A percentile compares a stretch with the other conserved stretches of the same genome.
These are phyloP conservation scores for Mamestra brassicae DNA, from an alignment of 2,888 invertebrate species.

Conservation along the genomic window DNA sequence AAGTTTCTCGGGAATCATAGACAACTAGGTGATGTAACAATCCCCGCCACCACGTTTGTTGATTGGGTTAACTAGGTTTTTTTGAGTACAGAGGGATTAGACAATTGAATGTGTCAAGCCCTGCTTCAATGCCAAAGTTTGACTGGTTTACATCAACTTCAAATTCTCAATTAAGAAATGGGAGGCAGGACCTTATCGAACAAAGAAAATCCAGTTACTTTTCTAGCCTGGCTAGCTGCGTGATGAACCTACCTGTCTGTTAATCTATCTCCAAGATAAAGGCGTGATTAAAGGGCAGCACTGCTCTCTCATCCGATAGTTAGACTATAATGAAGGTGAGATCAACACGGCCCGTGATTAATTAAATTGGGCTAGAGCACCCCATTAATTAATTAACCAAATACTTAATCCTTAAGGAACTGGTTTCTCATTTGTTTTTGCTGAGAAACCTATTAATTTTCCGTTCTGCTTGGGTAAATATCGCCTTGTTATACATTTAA, in stretches of 20 bases:
- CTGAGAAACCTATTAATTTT: slow-evolving; percentile 34
- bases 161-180: too few relatives aligned
- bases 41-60: too few relatives aligned
- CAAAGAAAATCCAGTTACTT: too few relatives aligned
- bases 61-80: too few relatives aligned
- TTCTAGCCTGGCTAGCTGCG: too few relatives aligned
- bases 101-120: too few relatives aligned
- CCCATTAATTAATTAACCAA: slow-evolving; percentile 47
- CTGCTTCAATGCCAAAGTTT: too few relatives aligned
- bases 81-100: too few relatives aligned
- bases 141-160: too few relatives aligned
- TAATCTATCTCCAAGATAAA: slow-evolving; percentile 14
- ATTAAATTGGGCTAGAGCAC: slow-evolving; percentile 36
- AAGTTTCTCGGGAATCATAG: too few relatives aligned
- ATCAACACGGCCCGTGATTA: slow-evolving; percentile 37
- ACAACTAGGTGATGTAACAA: too few relatives aligned
- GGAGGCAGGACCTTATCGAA: too few relatives aligned
- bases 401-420: slow-evolving; percentile 27
- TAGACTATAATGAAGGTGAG: slow-evolving; percentile 35
- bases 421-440: slow-evolving; percentile 25
- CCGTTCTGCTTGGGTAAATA: background rate
- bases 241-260: background rate
- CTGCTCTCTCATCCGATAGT: slow-evolving; percentile 8
- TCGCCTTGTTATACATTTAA: background rate
- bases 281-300: slow-evolving; percentile 5